Evolutionary conservation across 2,113 vertebrate genomes (phyloP).

Genomic region (Scophthalmus maximus): DNA sequence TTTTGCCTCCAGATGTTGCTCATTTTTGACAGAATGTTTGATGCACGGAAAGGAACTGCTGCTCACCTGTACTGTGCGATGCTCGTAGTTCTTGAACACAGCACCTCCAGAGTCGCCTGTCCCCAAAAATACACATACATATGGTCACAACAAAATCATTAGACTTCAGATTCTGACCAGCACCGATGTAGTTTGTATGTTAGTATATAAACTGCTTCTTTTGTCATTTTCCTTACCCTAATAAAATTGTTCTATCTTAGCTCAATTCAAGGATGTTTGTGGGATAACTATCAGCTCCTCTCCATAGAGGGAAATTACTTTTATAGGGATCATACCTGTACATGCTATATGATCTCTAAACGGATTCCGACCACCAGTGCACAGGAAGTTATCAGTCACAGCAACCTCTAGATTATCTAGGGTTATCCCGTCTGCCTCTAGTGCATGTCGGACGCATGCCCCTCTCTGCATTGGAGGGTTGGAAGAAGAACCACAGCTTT

Average conservation of each 20-base stretch:
- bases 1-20: not conserved
- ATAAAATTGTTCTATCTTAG: not conserved
- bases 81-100: slow-evolving; percentile 65
- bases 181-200: too few species aligned
- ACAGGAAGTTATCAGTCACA: slow-evolving; percentile 81
- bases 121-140: slow-evolving; percentile 6
- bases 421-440: slow-evolving; percentile 25
- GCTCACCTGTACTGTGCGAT: slow-evolving; percentile 76
- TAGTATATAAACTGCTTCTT: not conserved
- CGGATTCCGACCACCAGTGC: slow-evolving; percentile 64
- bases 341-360: slow-evolving; percentile 71
- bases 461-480: slow-evolving; percentile 55
- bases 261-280: too few species aligned
- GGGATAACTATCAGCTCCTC: not conserved
- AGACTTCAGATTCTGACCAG: not conserved
- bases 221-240: not conserved
- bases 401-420: slow-evolving; percentile 8
- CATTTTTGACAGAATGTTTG: not conserved
- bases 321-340: slow-evolving; percentile 57
- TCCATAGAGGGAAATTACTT: not conserved
- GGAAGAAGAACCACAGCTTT: not conserved
- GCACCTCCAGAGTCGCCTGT: slow-evolving; percentile 83
- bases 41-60: not conserved
- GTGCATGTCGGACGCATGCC: slow-evolving; percentile 71
- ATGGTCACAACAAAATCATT: not conserved